Evolutionary conservation across 2,113 vertebrate genomes (phyloP), one percentile per base, ranked within the genome.

Genomic region (Meleagris gallopavo): DNA sequence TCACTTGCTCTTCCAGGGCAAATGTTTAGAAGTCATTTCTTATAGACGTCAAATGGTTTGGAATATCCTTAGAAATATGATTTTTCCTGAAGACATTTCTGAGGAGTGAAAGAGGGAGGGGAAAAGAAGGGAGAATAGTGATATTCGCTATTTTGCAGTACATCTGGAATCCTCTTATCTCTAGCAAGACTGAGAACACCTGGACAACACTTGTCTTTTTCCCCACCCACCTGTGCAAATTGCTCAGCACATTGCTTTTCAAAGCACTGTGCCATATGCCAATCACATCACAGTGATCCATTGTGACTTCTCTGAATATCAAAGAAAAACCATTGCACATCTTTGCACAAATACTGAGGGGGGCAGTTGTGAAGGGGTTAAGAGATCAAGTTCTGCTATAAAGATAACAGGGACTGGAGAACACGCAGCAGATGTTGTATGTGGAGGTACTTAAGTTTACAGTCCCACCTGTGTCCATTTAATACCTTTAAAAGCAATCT

Each of bases 361-460:
- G 66, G 55, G 57, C 61, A 60, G 93, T 75, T 81, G 86, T 71
- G 93, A 96, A 91, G 27, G 92, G 94, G 96, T 97, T 97, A 96
- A 97, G 94, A 94, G 94, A 96, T 89, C 94, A 90, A 90, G 78
- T 95, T 96, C 74, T 94, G 85, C 90, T 93, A 74, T 94, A 97
- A 97, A 97, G 96, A 97, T 96, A 97, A 94, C 94, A 97, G 94
- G 93, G 96, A 97, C 83, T 89, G 71, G 55, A 90, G 95, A 97
- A 75, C 90, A 71, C 48, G 62, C 34, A 94, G 85, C 97, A 97
- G 94, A 96, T 97, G 95, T 96, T 95, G 89, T 95, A 97, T 94
- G 94, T 97, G 96, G 93, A 97, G 94, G 71, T 94, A 96, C 88
- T 97, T 97, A 96, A 95, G 86, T 97, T 97, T 95, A 97, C 94